A percentile compares a stretch with the other conserved stretches of the same genome.
Conservation (phyloP, 2,113 vertebrate species). For the Colius striatus region DNA sequence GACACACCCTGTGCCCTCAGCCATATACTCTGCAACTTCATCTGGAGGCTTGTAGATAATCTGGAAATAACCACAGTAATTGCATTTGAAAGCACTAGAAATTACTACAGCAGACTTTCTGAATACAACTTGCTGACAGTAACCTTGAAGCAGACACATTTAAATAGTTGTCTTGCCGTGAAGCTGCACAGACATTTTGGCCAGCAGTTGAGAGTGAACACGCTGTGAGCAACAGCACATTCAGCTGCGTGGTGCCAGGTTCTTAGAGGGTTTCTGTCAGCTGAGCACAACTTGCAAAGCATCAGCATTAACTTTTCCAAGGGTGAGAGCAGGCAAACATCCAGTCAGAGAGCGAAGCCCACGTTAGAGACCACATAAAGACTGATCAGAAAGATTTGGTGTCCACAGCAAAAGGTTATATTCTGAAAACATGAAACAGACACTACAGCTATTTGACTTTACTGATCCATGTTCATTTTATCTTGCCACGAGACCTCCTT, state of each 20-base stretch:
- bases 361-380: not conserved
- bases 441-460: constrained; percentile 38
- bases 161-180: not conserved
- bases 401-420: constrained; percentile 24
- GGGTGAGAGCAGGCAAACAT: constrained; percentile 18
- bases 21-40: not conserved
- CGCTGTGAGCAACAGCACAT: not conserved
- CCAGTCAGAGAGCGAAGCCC: constrained; percentile 34
- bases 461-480: constrained; percentile 63
- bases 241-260: not conserved
- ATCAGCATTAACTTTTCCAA: not conserved
- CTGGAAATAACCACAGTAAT: not conserved
- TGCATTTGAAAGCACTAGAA: not conserved
- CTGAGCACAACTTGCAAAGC: constrained; percentile 55
- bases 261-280: not conserved
- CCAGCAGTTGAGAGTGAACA: not conserved
- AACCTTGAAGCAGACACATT: constrained; percentile 3
- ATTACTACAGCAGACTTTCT: not conserved
- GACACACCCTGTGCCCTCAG: not conserved
- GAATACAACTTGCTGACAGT: not conserved
- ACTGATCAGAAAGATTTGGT: not conserved
- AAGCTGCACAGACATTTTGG: not conserved
- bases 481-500: constrained; percentile 69
- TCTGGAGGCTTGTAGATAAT: not conserved
- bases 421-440: constrained; percentile 39